Evolutionary conservation across 2,888 invertebrate species (phyloP).

Genomic region (Tetragnatha montana): DNA sequence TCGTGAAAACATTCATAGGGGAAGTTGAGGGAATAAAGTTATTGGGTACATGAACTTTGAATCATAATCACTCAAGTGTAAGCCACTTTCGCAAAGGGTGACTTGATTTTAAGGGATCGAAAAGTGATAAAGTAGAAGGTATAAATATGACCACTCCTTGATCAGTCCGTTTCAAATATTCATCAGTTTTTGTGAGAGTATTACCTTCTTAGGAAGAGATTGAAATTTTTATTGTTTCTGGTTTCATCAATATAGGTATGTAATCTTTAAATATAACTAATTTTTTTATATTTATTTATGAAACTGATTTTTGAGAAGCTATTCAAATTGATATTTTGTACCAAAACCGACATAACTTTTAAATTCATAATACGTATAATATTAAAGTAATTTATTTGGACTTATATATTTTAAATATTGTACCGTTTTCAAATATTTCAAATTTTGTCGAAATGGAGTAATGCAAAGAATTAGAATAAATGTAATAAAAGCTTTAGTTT

Average conservation of each 20-base stretch:
- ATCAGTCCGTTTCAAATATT: neutral
- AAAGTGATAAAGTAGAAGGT: constrained; percentile 21
- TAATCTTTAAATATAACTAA: neutral
- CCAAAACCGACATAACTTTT: no score
- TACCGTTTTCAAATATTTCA: no score
- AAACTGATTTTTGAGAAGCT: neutral
- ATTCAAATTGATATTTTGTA: neutral
- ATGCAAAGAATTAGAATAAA: no score
- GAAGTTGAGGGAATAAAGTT: constrained; percentile 17
- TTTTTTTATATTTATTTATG: neutral
- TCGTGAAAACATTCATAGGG: neutral
- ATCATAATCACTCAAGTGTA: constrained; percentile 28
- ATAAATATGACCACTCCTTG: constrained; percentile 27
- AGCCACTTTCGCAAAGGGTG: constrained; percentile 19
- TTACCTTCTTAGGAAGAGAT: neutral
- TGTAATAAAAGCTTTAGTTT: no score
- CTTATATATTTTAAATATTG: no score
- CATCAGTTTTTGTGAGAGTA: neutral
- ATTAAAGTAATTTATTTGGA: no score
- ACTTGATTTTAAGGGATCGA: neutral
- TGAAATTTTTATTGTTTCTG: no score
- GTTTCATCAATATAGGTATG: neutral
- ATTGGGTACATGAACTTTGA: constrained; percentile 48
- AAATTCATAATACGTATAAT: no score
- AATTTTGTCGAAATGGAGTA: no score